Percentiles rank a stretch among this genome's conserved stretches.
phyloP scores from a whole-genome alignment of 2,888 invertebrate genomes.

The Trichogramma dendrolimi region DNA sequence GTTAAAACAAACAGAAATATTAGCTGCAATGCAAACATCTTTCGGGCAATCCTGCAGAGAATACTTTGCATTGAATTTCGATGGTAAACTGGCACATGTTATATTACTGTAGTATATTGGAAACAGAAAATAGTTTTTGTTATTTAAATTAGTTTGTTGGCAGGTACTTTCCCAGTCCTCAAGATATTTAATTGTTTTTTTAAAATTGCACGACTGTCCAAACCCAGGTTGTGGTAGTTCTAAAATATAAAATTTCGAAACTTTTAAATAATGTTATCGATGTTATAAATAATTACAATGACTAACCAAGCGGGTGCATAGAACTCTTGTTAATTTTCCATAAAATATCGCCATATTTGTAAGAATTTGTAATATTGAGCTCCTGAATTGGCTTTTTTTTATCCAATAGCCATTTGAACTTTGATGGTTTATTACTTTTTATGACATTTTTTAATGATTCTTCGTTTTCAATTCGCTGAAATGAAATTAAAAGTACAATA shows the following conservation, averaged over 20 bases:
- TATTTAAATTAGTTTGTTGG: slow-evolving; percentile 47
- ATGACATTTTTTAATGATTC: slow-evolving; percentile 34
- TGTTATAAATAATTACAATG: slow-evolving; percentile 2
- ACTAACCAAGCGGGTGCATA: slow-evolving; percentile 40
- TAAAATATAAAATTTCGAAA: slow-evolving; percentile 22
- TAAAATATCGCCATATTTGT: slow-evolving; percentile 38
- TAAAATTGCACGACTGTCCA: slow-evolving; percentile 42
- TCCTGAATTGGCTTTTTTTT: slow-evolving; percentile 20
- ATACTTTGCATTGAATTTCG: slow-evolving; percentile 36
- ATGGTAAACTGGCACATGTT: slow-evolving; percentile 40
- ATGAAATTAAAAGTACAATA: slow-evolving; percentile 5
- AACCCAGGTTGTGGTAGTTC: slow-evolving; percentile 46
- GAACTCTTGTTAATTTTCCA: slow-evolving; percentile 38
- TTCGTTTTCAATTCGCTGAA: slow-evolving; percentile 36
- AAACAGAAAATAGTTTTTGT: slow-evolving; percentile 48
- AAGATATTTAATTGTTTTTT: slow-evolving; percentile 52
- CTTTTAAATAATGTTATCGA: slow-evolving; percentile 4
- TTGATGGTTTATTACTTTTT: slow-evolving; percentile 29
- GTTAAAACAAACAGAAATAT: slow-evolving; percentile 37
- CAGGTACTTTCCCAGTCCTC: slow-evolving; percentile 50
- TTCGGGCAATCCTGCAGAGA: slow-evolving; percentile 39
- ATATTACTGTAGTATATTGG: slow-evolving; percentile 42
- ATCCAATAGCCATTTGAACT: slow-evolving; percentile 37
- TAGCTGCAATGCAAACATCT: slow-evolving; percentile 39
- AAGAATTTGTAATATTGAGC: slow-evolving; percentile 36